Percentiles rank a stretch among this genome's conserved stretches.
Evolutionary conservation across 2,797 vertebrate genomes (phyloP).

Genomic region (Channa striata): DNA sequence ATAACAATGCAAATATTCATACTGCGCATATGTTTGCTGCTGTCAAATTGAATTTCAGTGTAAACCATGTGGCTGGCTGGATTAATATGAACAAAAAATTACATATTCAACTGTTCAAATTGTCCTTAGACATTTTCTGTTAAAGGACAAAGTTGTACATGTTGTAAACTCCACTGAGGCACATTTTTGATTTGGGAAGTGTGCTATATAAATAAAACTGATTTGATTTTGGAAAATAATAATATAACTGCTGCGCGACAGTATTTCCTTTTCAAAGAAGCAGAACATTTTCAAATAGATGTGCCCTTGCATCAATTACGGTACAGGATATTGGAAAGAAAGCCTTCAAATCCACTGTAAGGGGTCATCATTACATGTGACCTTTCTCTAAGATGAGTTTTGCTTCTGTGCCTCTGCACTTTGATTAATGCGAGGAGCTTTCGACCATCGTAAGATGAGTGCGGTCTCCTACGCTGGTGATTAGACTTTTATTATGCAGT

Average conservation of each 20-base stretch:
- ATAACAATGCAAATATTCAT: slow-evolving; percentile 3
- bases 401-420: slow-evolving; percentile 58
- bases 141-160: no score
- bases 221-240: no score
- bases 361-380: slow-evolving; percentile 72
- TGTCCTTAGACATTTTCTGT: no score
- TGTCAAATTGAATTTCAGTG: neutral
- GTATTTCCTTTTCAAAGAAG: slow-evolving; percentile 10
- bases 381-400: slow-evolving; percentile 73
- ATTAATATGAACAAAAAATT: neutral
- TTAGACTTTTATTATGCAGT: slow-evolving; percentile 35
- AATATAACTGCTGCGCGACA: neutral
- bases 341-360: slow-evolving; percentile 69
- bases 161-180: no score
- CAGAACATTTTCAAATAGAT: slow-evolving; percentile 38
- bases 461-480: slow-evolving; percentile 51
- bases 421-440: slow-evolving; percentile 65
- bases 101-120: neutral
- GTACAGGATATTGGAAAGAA: slow-evolving; percentile 68
- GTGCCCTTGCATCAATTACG: slow-evolving; percentile 57
- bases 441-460: slow-evolving; percentile 34
- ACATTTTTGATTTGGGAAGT: no score
- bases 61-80: slow-evolving; percentile 2
- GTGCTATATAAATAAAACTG: no score
- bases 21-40: neutral